Conservation (phyloP, 2,113 vertebrate genomes). For the Aleadryas rufinucha region DNA sequence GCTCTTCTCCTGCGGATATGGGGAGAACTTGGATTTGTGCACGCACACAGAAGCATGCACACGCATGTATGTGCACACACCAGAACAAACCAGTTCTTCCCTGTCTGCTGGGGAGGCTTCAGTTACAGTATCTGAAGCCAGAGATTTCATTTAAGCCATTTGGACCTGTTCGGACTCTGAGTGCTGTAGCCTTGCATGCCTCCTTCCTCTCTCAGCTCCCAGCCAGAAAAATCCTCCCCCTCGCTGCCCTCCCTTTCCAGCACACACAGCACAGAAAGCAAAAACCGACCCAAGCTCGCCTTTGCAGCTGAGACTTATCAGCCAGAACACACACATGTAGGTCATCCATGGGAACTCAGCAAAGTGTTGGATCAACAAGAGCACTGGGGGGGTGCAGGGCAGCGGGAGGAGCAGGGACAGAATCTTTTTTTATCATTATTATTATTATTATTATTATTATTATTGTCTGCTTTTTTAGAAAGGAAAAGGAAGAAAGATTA, state of each 20-base stretch:
- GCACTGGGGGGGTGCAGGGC: neutral
- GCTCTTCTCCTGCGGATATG: neutral
- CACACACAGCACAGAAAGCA: neutral
- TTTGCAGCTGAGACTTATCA: constrained; percentile 58
- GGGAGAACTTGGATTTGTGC: neutral
- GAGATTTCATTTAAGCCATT: constrained; percentile 1
- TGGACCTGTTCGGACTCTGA: neutral
- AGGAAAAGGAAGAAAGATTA: constrained; percentile 64
- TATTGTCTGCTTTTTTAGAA: constrained; percentile 43
- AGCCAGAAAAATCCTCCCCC: constrained; percentile 44
- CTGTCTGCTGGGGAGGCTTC: constrained; percentile 13
- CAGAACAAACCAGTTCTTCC: constrained; percentile 40
- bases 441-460: constrained; percentile 30
- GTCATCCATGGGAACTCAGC: constrained; percentile 53
- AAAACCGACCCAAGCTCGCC: neutral
- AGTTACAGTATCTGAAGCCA: constrained; percentile 13
- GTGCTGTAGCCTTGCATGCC: neutral
- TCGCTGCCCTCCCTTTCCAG: neutral
- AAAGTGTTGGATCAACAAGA: constrained; percentile 1
- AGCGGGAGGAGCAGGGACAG: neutral
- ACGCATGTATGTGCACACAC: neutral
- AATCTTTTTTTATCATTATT: constrained; percentile 49
- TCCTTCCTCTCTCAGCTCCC: neutral
- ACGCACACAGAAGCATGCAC: neutral
- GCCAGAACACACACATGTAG: constrained; percentile 52